These are phyloP conservation scores for Orientallactaga bullata DNA, from an alignment of 2,113 vertebrate species.

Conservation along the genomic window DNA sequence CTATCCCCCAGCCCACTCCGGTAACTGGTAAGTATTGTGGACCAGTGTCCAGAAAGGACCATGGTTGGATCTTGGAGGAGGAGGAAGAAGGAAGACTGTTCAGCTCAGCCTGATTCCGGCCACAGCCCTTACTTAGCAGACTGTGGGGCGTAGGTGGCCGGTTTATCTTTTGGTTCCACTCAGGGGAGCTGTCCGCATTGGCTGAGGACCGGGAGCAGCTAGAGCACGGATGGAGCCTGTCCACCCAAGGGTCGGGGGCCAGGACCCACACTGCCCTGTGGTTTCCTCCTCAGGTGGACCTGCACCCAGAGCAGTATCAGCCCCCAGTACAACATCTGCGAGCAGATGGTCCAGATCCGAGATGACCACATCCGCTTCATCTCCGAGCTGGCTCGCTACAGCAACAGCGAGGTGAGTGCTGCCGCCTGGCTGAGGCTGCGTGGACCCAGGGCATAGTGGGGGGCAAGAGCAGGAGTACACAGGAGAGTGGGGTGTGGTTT, in stretches of 20 bases:
- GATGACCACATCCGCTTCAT: constrained; percentile 99
- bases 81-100: neutral
- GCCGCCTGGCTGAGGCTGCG: neutral
- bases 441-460: neutral
- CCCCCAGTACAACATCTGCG: constrained; percentile 99
- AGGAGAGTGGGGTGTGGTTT: neutral
- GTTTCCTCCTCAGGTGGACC: constrained; percentile 93
- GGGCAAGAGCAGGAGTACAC: rapidly evolving
- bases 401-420: constrained; percentile 95
- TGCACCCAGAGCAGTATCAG: constrained; percentile 99
- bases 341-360: constrained; percentile 99
- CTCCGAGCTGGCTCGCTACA: constrained; percentile 98
- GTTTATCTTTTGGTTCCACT: neutral
- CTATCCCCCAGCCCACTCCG: neutral
- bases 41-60: neutral
- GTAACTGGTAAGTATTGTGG: constrained; percentile 54
- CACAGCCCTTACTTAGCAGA: neutral
- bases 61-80: neutral
- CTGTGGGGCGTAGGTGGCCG: neutral
- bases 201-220: constrained; percentile 52
- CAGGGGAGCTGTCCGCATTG: neutral
- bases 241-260: neutral
- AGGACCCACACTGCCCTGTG: constrained; percentile 46
- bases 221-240: constrained; percentile 40
- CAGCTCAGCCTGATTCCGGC: neutral